Evolutionary conservation across 2,797 vertebrate genomes (phyloP), one percentile per base, ranked within the genome.

Genomic region (Neostethus bicornis): DNA sequence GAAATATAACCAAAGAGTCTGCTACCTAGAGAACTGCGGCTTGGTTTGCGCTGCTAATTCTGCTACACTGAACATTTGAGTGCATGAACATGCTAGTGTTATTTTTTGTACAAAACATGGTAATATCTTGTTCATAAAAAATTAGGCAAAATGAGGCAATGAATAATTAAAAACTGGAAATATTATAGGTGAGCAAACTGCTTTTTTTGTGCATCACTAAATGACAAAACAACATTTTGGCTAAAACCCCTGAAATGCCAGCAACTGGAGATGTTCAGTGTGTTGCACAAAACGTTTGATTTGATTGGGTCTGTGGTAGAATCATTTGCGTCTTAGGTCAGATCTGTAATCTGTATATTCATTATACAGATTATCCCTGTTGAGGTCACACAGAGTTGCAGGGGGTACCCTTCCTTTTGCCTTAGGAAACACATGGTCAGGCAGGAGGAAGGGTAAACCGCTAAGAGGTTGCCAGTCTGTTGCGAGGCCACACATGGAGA

Each of bases 101-200:
- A 57, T 72, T 77, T 76, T 77, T 58, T 57, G 13, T 74, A 77
- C 75, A 79, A 52, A 55, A 70, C 76, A 77, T 83, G 84, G 75
- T 39, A 60, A 12, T 75, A 73, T 77, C 50, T 80, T 26, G 63
- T 41, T 73, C 70, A 51, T 64, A 21, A 68, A 25, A 19, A 29
- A 37, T 60, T 23, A 12, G 56, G 61, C 63, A 61, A 54, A 73
- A 81, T 52, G 73, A 69, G 62, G 38, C 29, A 61, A 6, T 63
- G 48, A 79, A 59, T 55, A 41, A 61, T 14, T 57, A 41, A 77
- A 64, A 44, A 32, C 44, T 24, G 26, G 14, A 73, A 59, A 66
- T 41, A 51, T 31, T 31, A 13, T n/a, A 12, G 34, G 32, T 28
- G 8, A n/a, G 32, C 32, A 13, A n/a, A n/a, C n/a, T n/a, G n/a